A percentile compares a stretch with the other conserved stretches of the same genome.
phyloP scores from a whole-genome alignment of 2,797 vertebrate species.

The Anguilla anguilla region DNA sequence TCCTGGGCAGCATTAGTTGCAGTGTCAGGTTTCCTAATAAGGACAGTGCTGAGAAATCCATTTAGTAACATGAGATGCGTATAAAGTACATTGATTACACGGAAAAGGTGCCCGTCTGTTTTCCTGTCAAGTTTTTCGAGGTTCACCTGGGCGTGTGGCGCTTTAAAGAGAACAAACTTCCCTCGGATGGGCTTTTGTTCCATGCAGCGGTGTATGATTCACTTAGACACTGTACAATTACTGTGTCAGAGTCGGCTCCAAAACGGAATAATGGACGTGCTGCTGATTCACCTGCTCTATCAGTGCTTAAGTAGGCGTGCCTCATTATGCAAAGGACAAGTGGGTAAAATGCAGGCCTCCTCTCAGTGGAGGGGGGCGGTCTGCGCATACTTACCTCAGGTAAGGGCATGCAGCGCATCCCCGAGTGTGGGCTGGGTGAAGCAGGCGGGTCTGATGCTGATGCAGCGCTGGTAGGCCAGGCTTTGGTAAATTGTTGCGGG shows the following conservation, averaged over 20 bases:
- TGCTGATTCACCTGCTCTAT: background rate
- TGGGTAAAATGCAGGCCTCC: background rate
- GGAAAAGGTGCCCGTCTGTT: background rate
- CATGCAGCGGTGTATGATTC: background rate
- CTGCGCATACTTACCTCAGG: background rate
- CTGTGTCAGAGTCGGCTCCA: background rate
- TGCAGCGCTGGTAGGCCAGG: background rate
- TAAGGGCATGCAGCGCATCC: background rate
- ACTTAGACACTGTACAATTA: background rate
- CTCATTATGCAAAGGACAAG: background rate
- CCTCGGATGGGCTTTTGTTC: background rate
- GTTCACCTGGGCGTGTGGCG: background rate
- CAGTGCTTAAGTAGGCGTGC: background rate
- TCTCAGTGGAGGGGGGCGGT: background rate
- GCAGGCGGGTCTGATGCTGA: background rate
- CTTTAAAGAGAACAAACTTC: background rate
- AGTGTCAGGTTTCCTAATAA: slow-evolving; percentile 4
- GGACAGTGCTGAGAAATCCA: background rate
- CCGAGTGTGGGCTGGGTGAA: background rate
- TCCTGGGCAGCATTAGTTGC: background rate
- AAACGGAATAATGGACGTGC: background rate
- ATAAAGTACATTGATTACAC: background rate
- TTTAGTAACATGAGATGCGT: slow-evolving; percentile 1
- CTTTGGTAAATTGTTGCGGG: background rate
- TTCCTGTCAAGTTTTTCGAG: background rate